These are phyloP conservation scores for Pluvialis apricaria DNA, from an alignment of 2,113 vertebrate genomes.

Conservation along the genomic window DNA sequence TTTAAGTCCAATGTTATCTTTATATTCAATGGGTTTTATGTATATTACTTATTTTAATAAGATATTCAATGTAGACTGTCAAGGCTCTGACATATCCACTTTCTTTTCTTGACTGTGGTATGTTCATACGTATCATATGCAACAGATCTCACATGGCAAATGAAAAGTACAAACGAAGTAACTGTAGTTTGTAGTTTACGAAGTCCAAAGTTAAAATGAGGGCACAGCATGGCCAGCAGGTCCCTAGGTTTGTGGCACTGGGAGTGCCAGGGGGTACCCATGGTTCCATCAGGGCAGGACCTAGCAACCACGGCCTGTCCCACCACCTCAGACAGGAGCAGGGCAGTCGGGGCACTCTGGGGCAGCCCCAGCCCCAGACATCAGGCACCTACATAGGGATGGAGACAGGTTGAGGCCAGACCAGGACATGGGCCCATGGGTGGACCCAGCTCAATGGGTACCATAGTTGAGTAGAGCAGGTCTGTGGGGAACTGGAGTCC, in stretches of 20 bases:
- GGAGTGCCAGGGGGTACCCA: neutral
- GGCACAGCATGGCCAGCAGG: neutral
- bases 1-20: neutral
- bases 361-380: fast-evolving
- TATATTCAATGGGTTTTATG: neutral
- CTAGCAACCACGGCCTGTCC: neutral
- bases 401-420: fast-evolving
- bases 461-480: neutral
- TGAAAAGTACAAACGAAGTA: neutral
- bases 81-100: neutral
- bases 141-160: neutral
- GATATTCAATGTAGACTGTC: neutral
- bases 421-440: too few species aligned
- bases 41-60: neutral
- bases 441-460: neutral
- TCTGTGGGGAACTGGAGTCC: neutral
- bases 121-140: neutral
- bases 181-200: neutral
- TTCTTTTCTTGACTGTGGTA: neutral
- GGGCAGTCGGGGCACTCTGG: fast-evolving
- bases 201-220: neutral
- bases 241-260: neutral
- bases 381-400: neutral
- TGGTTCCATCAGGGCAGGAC: neutral
- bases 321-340: neutral